Base-by-base conservation (phyloP, 2,888 invertebrate genomes). In the Siphlonurus alternatus region DNA sequence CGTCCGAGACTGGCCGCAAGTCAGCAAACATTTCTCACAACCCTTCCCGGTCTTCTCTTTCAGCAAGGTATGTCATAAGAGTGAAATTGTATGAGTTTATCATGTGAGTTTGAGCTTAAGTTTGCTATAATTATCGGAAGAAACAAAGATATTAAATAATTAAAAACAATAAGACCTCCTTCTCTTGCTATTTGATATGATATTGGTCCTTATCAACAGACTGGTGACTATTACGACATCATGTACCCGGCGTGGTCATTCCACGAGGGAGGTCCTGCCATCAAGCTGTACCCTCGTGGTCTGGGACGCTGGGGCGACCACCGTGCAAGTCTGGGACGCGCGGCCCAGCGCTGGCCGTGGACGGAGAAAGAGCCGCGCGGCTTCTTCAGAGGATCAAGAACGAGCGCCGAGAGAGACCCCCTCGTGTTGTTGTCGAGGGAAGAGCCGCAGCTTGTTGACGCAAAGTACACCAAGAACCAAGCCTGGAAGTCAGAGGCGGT, bases 191-290 rank as follows among this genome's bases (percentile, higher is more conserved):
- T n/a, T n/a, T n/a, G n/a, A n/a, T n/a, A n/a, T n/a, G n/a, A n/a
- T n/a, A n/a, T n/a, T n/a, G n/a, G n/a, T n/a, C n/a, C n/a, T n/a
- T n/a, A n/a, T 65, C 70, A 70, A 24, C 67, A 80, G 87, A 87
- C 89, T 0, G 72, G 74, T 56, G 86, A 91, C 51, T 90, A 92
- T 76, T 81, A 81, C 74, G 98, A 98, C 73, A 93, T 98, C 66
- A 89, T 90, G 85, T 92, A 90, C 74, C 97, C 97, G 1, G 91
- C 96, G 0, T 98, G 97, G 97, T 87, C 93, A 54, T 98, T 98
- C 76, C 95, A 96, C 95, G 93, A 93, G 77, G 97, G 97, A 24
- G 98, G 98, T 0, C 98, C 98, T 18, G 96, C 97, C 0, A 96
- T 97, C 69, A 84, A 88, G 53, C 77, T 95, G 10, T 95, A 96